These are phyloP conservation scores for Acleris sparsana DNA, from an alignment of 2,888 invertebrate genomes.

Conservation along the genomic window DNA sequence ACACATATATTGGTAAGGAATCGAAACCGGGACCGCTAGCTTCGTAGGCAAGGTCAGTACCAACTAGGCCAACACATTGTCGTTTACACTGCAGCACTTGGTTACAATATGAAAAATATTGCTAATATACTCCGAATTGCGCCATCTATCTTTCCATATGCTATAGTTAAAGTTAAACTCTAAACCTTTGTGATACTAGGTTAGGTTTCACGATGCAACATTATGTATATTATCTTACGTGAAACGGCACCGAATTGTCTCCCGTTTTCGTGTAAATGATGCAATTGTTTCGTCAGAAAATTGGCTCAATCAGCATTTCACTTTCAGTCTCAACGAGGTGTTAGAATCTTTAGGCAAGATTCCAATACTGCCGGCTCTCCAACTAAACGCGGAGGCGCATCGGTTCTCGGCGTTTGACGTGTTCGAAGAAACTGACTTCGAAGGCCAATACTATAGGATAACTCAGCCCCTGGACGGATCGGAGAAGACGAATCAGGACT, in stretches of 20 bases:
- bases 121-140: no score
- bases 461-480: conserved; percentile 67
- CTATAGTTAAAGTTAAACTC: no score
- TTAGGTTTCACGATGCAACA: conserved; percentile 9
- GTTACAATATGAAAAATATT: no score
- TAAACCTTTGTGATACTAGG: not conserved
- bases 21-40: no score
- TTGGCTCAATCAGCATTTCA: conserved; percentile 37
- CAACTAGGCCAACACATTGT: no score
- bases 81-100: no score
- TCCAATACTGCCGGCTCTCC: conserved; percentile 90
- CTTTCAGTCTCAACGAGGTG: conserved; percentile 88
- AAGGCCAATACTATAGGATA: conserved; percentile 68
- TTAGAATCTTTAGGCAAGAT: conserved; percentile 90
- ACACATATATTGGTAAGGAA: no score
- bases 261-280: conserved; percentile 22
- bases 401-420: conserved; percentile 86
- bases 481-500: conserved; percentile 67
- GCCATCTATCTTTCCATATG: no score
- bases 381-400: conserved; percentile 85
- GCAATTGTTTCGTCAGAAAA: conserved; percentile 34
- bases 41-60: no score
- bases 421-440: conserved; percentile 79
- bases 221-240: conserved; percentile 2
- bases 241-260: conserved; percentile 12